These are phyloP conservation scores for Cyphomyrmex costatus DNA, from an alignment of 1,140 invertebrate genomes.

Conservation along the genomic window DNA sequence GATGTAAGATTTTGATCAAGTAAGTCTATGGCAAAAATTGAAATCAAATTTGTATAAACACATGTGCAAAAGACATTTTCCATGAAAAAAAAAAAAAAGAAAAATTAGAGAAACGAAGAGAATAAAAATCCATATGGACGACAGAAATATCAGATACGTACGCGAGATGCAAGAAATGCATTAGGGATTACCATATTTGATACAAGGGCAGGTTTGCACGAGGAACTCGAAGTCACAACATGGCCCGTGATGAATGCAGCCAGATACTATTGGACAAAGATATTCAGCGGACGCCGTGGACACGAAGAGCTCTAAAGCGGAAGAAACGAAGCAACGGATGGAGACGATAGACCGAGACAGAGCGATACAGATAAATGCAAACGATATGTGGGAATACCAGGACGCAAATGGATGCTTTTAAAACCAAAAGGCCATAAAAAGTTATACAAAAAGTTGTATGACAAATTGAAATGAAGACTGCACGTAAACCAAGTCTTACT, in stretches of 20 bases:
- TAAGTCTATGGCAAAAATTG: conserved; percentile 84
- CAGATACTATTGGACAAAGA: conserved; percentile 58
- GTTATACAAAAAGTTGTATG: too few species aligned
- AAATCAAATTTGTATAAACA: conserved; percentile 57
- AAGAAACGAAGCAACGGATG: conserved; percentile 42
- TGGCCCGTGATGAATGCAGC: conserved; percentile 4
- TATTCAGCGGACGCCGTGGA: conserved; percentile 45
- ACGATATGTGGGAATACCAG: conserved; percentile 84
- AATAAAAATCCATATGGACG: conserved; percentile 36
- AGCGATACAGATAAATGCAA: conserved; percentile 59
- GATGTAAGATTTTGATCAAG: conserved; percentile 87
- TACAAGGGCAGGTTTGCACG: conserved; percentile 20
- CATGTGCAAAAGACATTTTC: conserved; percentile 17
- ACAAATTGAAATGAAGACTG: conserved; percentile 62
- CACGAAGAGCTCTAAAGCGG: conserved; percentile 51
- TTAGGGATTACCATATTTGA: conserved; percentile 4
- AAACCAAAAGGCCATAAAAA: conserved; percentile 31
- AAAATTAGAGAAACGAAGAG: background rate
- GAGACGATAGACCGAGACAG: conserved; percentile 35
- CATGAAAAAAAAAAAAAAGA: conserved; percentile 7
- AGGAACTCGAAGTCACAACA: conserved; percentile 20
- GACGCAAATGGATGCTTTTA: conserved; percentile 73
- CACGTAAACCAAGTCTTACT: conserved; percentile 85
- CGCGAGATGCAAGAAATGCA: conserved; percentile 17
- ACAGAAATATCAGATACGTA: conserved; percentile 14